These are phyloP conservation scores for Typhlichthys eigenmanni DNA, from an alignment of 2,797 vertebrate species.

Conservation along the genomic window DNA sequence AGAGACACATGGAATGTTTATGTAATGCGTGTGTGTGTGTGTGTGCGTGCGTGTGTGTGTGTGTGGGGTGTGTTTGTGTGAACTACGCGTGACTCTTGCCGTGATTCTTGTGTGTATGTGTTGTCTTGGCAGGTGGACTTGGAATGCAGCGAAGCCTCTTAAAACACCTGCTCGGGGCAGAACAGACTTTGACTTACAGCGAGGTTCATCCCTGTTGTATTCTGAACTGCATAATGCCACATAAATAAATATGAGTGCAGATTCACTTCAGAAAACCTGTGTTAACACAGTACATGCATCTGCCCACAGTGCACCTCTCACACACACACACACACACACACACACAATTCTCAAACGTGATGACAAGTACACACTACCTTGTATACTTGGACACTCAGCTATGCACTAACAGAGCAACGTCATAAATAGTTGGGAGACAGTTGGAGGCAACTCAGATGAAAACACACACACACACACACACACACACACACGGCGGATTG, in stretches of 20 bases:
- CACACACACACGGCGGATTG: slow-evolving; percentile 24
- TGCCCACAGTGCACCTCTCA: neutral
- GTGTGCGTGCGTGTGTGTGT: slow-evolving; percentile 2
- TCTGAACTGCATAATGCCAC: neutral
- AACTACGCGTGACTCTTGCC: too few relatives aligned
- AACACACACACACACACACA: slow-evolving; percentile 15
- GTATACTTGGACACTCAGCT: slow-evolving; percentile 52
- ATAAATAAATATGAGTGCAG: slow-evolving; percentile 7
- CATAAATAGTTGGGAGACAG: slow-evolving; percentile 61
- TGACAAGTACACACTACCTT: slow-evolving; percentile 51
- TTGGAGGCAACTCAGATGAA: slow-evolving; percentile 49
- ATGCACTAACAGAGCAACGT: slow-evolving; percentile 47
- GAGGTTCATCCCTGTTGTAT: neutral
- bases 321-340: slow-evolving; percentile 12
- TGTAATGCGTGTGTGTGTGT: slow-evolving; percentile 19
- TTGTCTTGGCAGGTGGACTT: slow-evolving; percentile 18
- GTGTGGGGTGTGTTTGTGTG: slow-evolving; percentile 6
- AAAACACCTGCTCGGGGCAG: slow-evolving; percentile 37
- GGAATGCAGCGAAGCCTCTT: slow-evolving; percentile 23
- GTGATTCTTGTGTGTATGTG: neutral
- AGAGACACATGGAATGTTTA: slow-evolving; percentile 44
- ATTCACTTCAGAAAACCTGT: slow-evolving; percentile 11
- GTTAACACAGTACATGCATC: neutral
- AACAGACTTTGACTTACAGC: slow-evolving; percentile 13
- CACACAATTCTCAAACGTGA: slow-evolving; percentile 30